These are phyloP conservation scores for Cydia pomonella DNA, from an alignment of 1,140 invertebrate genomes.

Conservation along the genomic window DNA sequence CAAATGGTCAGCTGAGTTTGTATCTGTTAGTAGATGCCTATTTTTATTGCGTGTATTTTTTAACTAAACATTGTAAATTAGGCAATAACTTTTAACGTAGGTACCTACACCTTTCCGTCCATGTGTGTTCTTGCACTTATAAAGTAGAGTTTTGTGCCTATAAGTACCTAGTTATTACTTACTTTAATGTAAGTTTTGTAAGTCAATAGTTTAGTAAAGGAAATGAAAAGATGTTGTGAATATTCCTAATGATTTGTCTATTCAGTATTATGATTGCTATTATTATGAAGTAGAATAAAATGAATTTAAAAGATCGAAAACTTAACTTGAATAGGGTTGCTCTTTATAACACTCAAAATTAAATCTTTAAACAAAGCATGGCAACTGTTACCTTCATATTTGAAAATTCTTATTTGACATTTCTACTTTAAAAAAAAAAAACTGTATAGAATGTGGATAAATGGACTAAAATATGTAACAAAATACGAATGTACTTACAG, in stretches of 20 bases:
- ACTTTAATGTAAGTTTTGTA: neutral
- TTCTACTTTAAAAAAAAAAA: too few relatives aligned
- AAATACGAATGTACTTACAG: neutral
- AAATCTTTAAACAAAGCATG: too few relatives aligned
- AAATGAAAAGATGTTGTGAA: neutral
- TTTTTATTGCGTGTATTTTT: neutral
- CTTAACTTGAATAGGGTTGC: too few relatives aligned
- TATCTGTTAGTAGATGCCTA: too few relatives aligned
- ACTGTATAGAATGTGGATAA: too few relatives aligned
- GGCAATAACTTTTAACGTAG: neutral
- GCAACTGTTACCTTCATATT: too few relatives aligned
- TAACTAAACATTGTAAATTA: neutral
- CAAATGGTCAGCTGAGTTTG: too few relatives aligned
- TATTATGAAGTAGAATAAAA: neutral
- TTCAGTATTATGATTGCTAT: neutral
- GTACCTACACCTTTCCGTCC: constrained; percentile 38
- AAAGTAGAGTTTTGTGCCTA: neutral
- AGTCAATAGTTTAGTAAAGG: neutral
- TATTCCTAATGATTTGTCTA: neutral
- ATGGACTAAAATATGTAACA: neutral
- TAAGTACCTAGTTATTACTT: neutral
- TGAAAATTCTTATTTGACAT: too few relatives aligned
- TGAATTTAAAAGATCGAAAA: too few relatives aligned
- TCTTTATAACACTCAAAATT: too few relatives aligned
- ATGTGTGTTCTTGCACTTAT: constrained; percentile 35